Percentiles rank a stretch among this genome's conserved stretches.
Evolutionary conservation across 2,888 invertebrate species (phyloP).

Genomic region (Drosophila macrospina): DNA sequence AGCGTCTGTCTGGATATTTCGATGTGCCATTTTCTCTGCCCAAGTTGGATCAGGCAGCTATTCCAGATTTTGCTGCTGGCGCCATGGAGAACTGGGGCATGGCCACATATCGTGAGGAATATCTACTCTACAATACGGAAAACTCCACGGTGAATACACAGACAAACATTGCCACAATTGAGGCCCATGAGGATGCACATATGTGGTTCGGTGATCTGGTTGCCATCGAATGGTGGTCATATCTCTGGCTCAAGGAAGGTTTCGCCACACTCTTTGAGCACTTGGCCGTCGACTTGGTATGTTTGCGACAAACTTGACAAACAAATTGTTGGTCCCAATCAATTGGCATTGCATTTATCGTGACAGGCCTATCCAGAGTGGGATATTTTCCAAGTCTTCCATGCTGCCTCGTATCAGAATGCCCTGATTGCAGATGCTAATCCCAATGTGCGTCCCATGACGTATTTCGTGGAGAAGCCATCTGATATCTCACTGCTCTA

Average conservation of each 20-base stretch:
- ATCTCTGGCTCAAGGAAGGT: slow-evolving; percentile 91
- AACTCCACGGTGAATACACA: slow-evolving; percentile 78
- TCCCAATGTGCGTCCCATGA: slow-evolving; percentile 92
- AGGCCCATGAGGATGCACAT: slow-evolving; percentile 88
- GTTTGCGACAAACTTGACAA: neutral
- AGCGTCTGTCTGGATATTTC: slow-evolving; percentile 90
- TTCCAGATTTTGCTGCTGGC: slow-evolving; percentile 93
- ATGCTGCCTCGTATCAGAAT: slow-evolving; percentile 90
- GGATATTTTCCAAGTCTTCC: slow-evolving; percentile 91
- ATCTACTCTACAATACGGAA: slow-evolving; percentile 77
- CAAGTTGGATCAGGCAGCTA: slow-evolving; percentile 94
- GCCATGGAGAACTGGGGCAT: slow-evolving; percentile 99
- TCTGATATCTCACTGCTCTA: slow-evolving; percentile 93
- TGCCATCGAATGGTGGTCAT: slow-evolving; percentile 90
- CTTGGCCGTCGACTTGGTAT: slow-evolving; percentile 76
- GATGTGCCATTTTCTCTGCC: slow-evolving; percentile 90
- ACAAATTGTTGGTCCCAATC: neutral
- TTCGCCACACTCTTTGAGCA: slow-evolving; percentile 86
- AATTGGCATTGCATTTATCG: neutral
- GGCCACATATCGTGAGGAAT: slow-evolving; percentile 87
- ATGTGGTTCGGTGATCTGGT: slow-evolving; percentile 93
- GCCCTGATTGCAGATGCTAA: slow-evolving; percentile 91
- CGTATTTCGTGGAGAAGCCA: slow-evolving; percentile 92
- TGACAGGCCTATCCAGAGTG: slow-evolving; percentile 87
- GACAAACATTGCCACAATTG: slow-evolving; percentile 86